Conservation (phyloP, 2,888 invertebrate genomes). For the Athalia cordata region DNA sequence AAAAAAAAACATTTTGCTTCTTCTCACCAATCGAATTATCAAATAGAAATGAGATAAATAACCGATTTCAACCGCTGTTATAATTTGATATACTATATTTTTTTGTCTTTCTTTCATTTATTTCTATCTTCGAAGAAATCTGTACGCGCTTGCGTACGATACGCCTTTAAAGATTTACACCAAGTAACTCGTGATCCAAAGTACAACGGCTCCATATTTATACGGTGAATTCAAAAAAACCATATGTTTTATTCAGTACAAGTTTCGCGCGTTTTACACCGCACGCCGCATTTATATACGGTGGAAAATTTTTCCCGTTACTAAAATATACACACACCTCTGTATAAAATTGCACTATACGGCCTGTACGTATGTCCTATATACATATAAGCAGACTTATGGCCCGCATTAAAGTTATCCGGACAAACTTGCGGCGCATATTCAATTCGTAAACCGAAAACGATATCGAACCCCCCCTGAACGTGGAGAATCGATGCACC, state of each 20-base stretch:
- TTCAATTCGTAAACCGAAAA: too few relatives aligned
- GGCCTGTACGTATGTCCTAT: too few relatives aligned
- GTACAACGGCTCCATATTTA: background rate
- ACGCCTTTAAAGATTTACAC: constrained; percentile 57
- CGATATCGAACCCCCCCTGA: too few relatives aligned
- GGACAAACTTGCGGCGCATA: too few relatives aligned
- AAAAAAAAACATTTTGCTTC: background rate
- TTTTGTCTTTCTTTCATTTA: background rate
- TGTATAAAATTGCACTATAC: too few relatives aligned
- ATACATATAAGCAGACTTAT: too few relatives aligned
- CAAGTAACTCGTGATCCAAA: constrained; percentile 39
- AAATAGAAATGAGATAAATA: background rate
- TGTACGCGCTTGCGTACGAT: constrained; percentile 49
- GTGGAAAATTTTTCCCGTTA: too few relatives aligned
- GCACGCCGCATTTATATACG: too few relatives aligned
- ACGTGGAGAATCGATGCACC: too few relatives aligned
- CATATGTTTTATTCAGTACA: constrained; percentile 61
- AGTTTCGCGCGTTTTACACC: background rate
- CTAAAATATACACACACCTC: too few relatives aligned
- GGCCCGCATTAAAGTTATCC: too few relatives aligned
- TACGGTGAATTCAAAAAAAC: constrained; percentile 56
- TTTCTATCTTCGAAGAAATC: constrained; percentile 45
- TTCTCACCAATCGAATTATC: background rate
- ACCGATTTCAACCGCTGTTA: background rate
- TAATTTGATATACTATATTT: background rate